Evolutionary conservation across 2,113 vertebrate species (phyloP).

Genomic region (Xiphophorus maculatus): DNA sequence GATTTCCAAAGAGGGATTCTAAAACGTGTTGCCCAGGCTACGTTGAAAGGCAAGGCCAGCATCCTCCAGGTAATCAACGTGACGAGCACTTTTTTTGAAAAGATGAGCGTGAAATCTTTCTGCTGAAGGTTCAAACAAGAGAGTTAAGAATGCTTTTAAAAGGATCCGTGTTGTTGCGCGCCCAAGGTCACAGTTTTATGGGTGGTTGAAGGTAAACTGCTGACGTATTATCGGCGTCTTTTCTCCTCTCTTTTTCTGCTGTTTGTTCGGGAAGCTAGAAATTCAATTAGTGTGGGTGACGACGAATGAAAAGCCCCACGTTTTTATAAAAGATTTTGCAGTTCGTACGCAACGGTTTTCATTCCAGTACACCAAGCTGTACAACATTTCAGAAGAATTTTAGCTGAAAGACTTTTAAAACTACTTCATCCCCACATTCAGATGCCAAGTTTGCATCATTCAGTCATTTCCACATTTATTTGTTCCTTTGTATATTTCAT

Average conservation of each 20-base stretch:
- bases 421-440: no score
- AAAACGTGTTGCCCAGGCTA: background rate
- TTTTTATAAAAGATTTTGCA: background rate
- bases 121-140: constrained; percentile 23
- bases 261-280: background rate
- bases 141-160: constrained; percentile 19
- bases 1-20: background rate
- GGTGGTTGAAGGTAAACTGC: constrained; percentile 4
- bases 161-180: constrained; percentile 6
- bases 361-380: background rate
- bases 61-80: background rate
- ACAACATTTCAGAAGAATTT: background rate
- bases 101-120: constrained; percentile 20
- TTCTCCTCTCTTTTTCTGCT: background rate
- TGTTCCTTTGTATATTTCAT: no score
- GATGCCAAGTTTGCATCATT: no score
- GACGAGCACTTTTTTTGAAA: constrained; percentile 19
- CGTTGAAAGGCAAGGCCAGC: constrained; percentile 37
- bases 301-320: background rate
- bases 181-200: background rate
- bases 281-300: background rate
- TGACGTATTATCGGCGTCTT: constrained; percentile 10
- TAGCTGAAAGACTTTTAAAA: background rate
- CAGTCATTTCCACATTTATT: no score
- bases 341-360: background rate